Evolutionary conservation across 2,113 vertebrate genomes (phyloP), one percentile per base, ranked within the genome.

Genomic region (Hyla sarda): DNA sequence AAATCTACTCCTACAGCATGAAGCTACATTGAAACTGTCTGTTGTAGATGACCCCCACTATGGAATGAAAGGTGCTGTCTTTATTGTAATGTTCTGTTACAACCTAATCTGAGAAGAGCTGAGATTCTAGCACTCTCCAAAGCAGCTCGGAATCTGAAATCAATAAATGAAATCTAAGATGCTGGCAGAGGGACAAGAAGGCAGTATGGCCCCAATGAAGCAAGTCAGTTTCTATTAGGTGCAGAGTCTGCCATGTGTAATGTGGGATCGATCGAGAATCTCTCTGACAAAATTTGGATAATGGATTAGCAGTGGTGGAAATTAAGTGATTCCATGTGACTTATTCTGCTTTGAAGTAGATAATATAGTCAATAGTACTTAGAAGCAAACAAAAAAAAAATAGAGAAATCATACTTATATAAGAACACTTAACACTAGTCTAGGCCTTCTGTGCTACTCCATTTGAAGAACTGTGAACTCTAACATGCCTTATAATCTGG

Each of bases 211-310:
- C 5, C 0, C 73, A 82, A 80, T 34, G 3, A 90, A 85, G 82
- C 25, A 28, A 88, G 89, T 91, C 60, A 47, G 60, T 89, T 92
- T 91, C 90, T 91, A 80, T 91, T 90, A 88, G 86, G 75, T 88
- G 54, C 82, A 73, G 37, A 87, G 67, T 28, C 32, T 89, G 41
- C 37, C n/a, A 81, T 76, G 81, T 84, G 78, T 89, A 88, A 52
- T 86, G 30, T 56, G 82, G 6, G 85, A 11, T 88, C 60, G 56
- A 69, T 82, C 13, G 19, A 87, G 50, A 90, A 82, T 87, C 82
- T 89, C 50, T 88, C 77, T 89, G 78, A 88, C 72, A 91, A 87
- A 88, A 88, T 86, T 88, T 88, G 80, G 81, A 41, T 91, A 86
- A 90, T 89, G 28, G 30, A 58, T 90, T 88, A 87, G 41, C 88